Evolutionary conservation across 2,113 vertebrate genomes (phyloP), one percentile per base, ranked within the genome.

Genomic region (Archilochus colubris): DNA sequence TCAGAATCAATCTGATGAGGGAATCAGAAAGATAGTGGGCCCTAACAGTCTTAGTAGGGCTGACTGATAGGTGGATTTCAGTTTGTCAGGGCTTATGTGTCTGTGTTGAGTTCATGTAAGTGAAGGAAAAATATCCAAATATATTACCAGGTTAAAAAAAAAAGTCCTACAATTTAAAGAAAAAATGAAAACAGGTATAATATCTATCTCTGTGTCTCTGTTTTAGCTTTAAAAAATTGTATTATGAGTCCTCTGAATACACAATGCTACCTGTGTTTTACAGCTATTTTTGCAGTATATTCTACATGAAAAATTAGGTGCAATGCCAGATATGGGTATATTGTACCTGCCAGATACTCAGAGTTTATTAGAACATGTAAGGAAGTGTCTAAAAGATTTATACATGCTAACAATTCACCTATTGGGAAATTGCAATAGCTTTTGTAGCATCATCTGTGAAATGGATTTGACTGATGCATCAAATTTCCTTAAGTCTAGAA

Each of bases 141-240:
- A 9, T 24, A n/a, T 7, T 16, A 27, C 2, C 10, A 50, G 19
- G 15, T 30, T 78, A 72, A 40, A 40, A 40, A 40, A 40, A 40
- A 40, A 40, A 40, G 40, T 40, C 28, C 68, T 61, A 22, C 7
- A 18, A 8, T 24, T 72, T 40, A 31, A 84, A 72, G 10, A 66
- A 48, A 48, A n/a, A 31, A 22, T 12, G 8, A 82, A 90, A 82
- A 53, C 5, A 70, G 27, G 12, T 44, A 57, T n/a, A 54, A 78
- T 0, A 0, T 6, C 4, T 38, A 6, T 30, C 30, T 70, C 24
- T 62, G 7, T 2, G 3, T 51, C 6, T 5, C 7, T 5, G 7
- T 27, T 31, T 10, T 36, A 72, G 2, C 16, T 57, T 38, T 46
- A 40, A 40, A 40, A 84, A 57, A 6, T 1, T 53, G 11, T 74